Percentiles rank a stretch among this genome's conserved stretches.
Conservation (phyloP, 2,888 invertebrate species). For the Polyploca ridens region DNA sequence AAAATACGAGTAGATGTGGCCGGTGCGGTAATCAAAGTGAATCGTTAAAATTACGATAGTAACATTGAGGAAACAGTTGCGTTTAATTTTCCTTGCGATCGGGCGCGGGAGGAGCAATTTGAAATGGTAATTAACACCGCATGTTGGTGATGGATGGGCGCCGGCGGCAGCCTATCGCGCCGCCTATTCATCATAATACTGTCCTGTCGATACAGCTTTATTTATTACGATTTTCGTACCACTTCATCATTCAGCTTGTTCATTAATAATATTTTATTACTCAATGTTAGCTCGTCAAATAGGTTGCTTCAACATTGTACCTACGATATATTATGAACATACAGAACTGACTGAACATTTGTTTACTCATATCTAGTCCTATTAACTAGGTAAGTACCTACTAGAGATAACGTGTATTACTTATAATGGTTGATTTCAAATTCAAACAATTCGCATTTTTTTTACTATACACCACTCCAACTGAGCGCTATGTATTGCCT, state of each 20-base stretch:
- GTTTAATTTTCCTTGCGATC: slow-evolving; percentile 54
- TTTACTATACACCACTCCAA: too few species aligned
- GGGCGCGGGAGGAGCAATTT: slow-evolving; percentile 63
- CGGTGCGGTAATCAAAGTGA: slow-evolving; percentile 24
- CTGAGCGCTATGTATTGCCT: too few species aligned
- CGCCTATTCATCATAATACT: slow-evolving; percentile 55
- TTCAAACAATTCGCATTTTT: too few species aligned
- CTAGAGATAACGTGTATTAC: too few species aligned
- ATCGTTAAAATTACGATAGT: slow-evolving; percentile 16
- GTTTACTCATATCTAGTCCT: too few species aligned
- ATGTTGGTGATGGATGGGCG: slow-evolving; percentile 62
- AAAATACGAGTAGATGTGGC: slow-evolving; percentile 6
- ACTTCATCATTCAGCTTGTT: slow-evolving; percentile 38
- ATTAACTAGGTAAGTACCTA: too few species aligned
- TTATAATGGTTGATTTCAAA: too few species aligned
- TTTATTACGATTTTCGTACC: slow-evolving; percentile 42
- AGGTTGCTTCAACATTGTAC: background rate
- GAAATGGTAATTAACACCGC: slow-evolving; percentile 73
- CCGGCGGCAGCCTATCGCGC: slow-evolving; percentile 32
- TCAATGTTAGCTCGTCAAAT: background rate
- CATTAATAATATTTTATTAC: slow-evolving; percentile 27
- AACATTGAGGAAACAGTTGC: slow-evolving; percentile 41
- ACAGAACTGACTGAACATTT: too few species aligned
- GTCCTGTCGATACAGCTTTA: slow-evolving; percentile 43
- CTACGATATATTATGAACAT: too few species aligned